Base-by-base conservation (phyloP, 2,113 vertebrate genomes). In the Turdus rufiventris region DNA sequence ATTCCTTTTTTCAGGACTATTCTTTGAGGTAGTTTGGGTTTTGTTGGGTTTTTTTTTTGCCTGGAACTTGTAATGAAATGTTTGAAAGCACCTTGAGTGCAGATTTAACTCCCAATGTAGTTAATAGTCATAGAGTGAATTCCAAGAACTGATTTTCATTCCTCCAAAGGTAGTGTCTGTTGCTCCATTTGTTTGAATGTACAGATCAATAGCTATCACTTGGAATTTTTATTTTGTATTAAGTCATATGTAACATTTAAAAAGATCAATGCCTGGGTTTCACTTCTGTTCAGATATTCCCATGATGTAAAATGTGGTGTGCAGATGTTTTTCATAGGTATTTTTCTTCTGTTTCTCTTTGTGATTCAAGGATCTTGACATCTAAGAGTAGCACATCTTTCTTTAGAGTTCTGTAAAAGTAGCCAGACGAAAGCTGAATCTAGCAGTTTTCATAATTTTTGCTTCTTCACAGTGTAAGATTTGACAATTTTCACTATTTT, bases 31-130 rank as follows among this genome's bases (percentile, higher is more conserved):
- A 4, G 17, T 50, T 51, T 36, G 8, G 2, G 8, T 74, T 40
- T 10, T 56, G 10, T 25, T 33, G 10, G 0, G 23, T 1, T 21
- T 51, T 54, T 19, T 48, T 57, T 43, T 48, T 11, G 0, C 6
- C 40, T 50, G 33, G 12, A 71, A 67, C 25, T n/a, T 66, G 33
- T 14, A 72, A 50, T 11, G 71, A 78, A 77, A 62, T 18, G 2
- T 31, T 57, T 57, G 47, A 60, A 80, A 93, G 12, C 16, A 13
- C 14, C 1, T 0, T 42, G 23, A 79, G 3, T 1, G 2, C 9
- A 54, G 13, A 74, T 84, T 57, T 58, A 73, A 33, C 7, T 58
- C 4, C 10, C 8, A 29, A 3, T 10, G 33, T 54, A 34, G 34
- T 92, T 86, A 80, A 34, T 4, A 83, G 12, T 13, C 47, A 74